phyloP scores from a whole-genome alignment of 2,888 invertebrate species.

The Tachina grossa region DNA sequence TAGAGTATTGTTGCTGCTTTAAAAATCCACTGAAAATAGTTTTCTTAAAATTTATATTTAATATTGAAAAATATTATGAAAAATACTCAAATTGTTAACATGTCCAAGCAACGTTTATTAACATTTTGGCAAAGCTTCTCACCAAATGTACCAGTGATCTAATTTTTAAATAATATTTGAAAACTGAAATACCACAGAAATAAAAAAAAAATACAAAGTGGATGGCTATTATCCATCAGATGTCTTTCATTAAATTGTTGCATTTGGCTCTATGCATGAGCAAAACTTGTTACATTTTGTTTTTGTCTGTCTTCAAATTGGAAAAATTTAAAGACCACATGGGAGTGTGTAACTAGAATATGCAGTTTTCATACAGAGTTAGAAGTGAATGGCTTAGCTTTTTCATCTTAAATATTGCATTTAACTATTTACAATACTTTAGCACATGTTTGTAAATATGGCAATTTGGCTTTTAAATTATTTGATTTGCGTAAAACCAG shows the following conservation, averaged over 20 bases:
- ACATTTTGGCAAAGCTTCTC: slow-evolving; percentile 62
- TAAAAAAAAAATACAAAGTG: not conserved
- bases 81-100: slow-evolving; percentile 45
- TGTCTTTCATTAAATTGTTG: slow-evolving; percentile 50
- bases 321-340: slow-evolving; percentile 34
- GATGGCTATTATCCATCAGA: slow-evolving; percentile 49
- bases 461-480: slow-evolving; percentile 41
- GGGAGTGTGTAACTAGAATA: slow-evolving; percentile 50
- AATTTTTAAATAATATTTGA: slow-evolving; percentile 24
- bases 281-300: slow-evolving; percentile 34
- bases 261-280: slow-evolving; percentile 11
- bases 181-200: slow-evolving; percentile 1
- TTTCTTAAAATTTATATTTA: not conserved
- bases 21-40: not conserved
- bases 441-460: slow-evolving; percentile 44
- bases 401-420: slow-evolving; percentile 37
- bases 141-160: slow-evolving; percentile 44
- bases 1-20: not conserved
- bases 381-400: slow-evolving; percentile 38
- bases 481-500: slow-evolving; percentile 61
- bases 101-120: slow-evolving; percentile 45
- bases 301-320: not conserved
- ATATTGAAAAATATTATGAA: slow-evolving; percentile 24
- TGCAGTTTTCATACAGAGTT: slow-evolving; percentile 29
- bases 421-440: slow-evolving; percentile 59